Evolutionary conservation across 2,888 invertebrate genomes (phyloP), one percentile per base, ranked within the genome.

Genomic region (Allophyes oxyacanthae): DNA sequence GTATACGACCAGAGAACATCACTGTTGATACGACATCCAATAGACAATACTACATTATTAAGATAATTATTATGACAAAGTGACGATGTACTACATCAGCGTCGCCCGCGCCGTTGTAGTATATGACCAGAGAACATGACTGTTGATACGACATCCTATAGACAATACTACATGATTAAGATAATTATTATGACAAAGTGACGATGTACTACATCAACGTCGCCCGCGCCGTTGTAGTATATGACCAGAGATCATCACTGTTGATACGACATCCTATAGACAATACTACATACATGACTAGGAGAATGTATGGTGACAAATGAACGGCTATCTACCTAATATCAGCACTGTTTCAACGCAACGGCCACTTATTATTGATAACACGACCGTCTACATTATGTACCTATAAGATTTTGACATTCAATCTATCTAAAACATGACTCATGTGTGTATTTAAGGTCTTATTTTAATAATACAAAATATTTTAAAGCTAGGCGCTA

Each of bases 141-240:
- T 20, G 20, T 20, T 3, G 20, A 4, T 4, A 20, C 4, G 7
- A 25, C 4, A 9, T 30, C n/a, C 0, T 36, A 28, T 52, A 53
- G 63, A 46, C n/a, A 65, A 59, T 20, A 20, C 20, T 3, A 3
- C 20, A 20, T 20, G 20, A 20, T 36, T 60, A 41, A 38, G n/a
- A 60, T 46, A 52, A 66, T 37, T 59, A 59, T 32, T 60, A 41
- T 38, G n/a, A 60, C 52, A 52, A 66, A 20, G 20, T 4, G 20
- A 20, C 7, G 6, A 20, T 20, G 20, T 20, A 20, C 4, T 20
- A 20, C 4, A 20, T 20, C 20, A 20, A 3, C 28, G 28, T 20
- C 20, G 20, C 2, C 20, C 4, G 2, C 20, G 97, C 97, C 88
- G 97, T 97, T 1, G 96, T 97, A 63, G 97, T 97, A 8, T 97